Percentiles rank a stretch among this genome's conserved stretches.
phyloP scores from a whole-genome alignment of 37 sponge, comb jelly and placozoan genomes.

The Ianthella basta region DNA sequence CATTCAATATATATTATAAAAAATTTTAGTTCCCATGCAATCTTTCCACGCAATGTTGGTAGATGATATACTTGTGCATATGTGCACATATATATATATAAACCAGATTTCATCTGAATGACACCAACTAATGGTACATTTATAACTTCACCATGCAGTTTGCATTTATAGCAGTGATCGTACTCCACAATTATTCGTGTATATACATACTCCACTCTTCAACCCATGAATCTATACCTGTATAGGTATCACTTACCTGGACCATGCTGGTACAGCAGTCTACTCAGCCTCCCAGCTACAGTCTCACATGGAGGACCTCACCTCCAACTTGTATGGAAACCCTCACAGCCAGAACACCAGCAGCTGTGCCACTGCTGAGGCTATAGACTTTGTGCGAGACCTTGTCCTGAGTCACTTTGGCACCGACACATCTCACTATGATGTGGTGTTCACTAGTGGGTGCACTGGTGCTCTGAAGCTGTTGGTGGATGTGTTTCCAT shows the following conservation, averaged over 20 bases:
- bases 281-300: slow-evolving; percentile 78
- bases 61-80: too few species aligned
- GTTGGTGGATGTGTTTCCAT: slow-evolving; percentile 76
- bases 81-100: too few species aligned
- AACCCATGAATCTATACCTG: too few species aligned
- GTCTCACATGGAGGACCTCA: slow-evolving; percentile 56
- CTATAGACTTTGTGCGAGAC: slow-evolving; percentile 64
- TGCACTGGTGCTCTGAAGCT: slow-evolving; percentile 84
- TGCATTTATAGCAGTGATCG: too few species aligned
- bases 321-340: slow-evolving; percentile 79
- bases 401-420: slow-evolving; percentile 69
- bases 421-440: slow-evolving; percentile 61
- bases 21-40: too few species aligned
- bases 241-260: slow-evolving; percentile 81
- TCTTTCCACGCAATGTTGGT: too few species aligned
- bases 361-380: slow-evolving; percentile 56
- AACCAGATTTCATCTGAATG: too few species aligned
- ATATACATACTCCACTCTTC: too few species aligned
- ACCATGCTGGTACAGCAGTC: slow-evolving; percentile 89
- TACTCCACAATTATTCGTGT: too few species aligned
- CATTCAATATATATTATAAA: too few species aligned
- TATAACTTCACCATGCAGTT: too few species aligned
- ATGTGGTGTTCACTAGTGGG: slow-evolving; percentile 85
- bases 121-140: too few species aligned
- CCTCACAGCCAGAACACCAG: slow-evolving; percentile 85